A percentile compares a stretch with the other conserved stretches of the same genome.
Conservation (phyloP, 2,113 vertebrate species). For the Seriola rivoliana region DNA sequence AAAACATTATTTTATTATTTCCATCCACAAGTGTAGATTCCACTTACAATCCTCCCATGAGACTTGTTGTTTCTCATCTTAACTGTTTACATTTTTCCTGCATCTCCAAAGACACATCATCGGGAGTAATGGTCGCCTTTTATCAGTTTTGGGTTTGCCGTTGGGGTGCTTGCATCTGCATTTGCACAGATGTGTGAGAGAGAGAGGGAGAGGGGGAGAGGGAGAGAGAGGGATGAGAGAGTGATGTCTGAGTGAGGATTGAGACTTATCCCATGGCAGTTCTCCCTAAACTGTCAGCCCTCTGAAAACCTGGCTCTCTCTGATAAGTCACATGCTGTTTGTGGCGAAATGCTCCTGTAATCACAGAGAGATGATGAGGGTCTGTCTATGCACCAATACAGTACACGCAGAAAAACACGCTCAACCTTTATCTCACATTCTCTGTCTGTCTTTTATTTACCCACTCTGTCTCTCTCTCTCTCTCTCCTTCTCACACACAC, state of each 20-base stretch:
- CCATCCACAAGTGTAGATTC: constrained; percentile 16
- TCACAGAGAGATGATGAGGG: constrained; percentile 58
- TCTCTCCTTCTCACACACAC: not conserved
- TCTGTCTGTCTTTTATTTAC: constrained; percentile 16
- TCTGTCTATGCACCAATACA: constrained; percentile 63
- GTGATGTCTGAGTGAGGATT: constrained; percentile 61
- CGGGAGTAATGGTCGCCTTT: constrained; percentile 30
- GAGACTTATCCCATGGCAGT: constrained; percentile 66
- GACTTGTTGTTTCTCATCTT: constrained; percentile 35
- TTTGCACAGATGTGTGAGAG: constrained; percentile 51
- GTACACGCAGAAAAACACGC: constrained; percentile 12
- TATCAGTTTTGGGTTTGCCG: constrained; percentile 39
- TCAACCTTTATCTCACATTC: constrained; percentile 12
- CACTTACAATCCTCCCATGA: constrained; percentile 23
- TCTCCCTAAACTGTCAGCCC: constrained; percentile 67
- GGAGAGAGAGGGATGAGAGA: constrained; percentile 33
- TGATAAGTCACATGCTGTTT: constrained; percentile 77
- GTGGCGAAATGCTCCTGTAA: constrained; percentile 59
- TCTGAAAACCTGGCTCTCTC: constrained; percentile 65
- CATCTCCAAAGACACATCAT: constrained; percentile 47
- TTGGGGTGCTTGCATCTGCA: constrained; percentile 38
- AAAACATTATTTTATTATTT: constrained; percentile 31
- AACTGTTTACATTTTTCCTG: constrained; percentile 32
- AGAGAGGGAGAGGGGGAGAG: constrained; percentile 24
- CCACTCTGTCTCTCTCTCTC: not conserved